These are phyloP conservation scores for Trachelus stipa DNA, from an alignment of 2,888 invertebrate genomes.

Conservation along the genomic window DNA sequence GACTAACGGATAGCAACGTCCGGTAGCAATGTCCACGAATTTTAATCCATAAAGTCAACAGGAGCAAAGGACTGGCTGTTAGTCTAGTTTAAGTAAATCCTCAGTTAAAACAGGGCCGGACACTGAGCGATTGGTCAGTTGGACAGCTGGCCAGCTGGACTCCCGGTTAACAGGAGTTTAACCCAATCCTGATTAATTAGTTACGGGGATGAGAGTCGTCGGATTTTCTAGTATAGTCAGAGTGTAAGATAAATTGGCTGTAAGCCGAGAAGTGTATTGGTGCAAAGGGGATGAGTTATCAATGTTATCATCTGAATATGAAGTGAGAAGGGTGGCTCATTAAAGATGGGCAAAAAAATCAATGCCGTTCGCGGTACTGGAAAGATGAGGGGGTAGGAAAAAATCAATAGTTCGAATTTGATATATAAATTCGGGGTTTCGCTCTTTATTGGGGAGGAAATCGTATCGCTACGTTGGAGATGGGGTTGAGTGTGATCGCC, in stretches of 20 bases:
- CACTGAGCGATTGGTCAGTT: slow-evolving; percentile 57
- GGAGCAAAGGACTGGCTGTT: slow-evolving; percentile 41
- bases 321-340: slow-evolving; percentile 13
- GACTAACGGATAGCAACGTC: no score
- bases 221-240: neutral
- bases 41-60: slow-evolving; percentile 50
- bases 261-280: neutral
- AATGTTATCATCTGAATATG: no score
- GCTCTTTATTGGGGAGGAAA: slow-evolving; percentile 32
- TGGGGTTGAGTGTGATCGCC: slow-evolving; percentile 59
- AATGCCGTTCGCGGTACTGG: slow-evolving; percentile 24
- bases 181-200: slow-evolving; percentile 33
- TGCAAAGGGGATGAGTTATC: no score
- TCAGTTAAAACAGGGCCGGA: slow-evolving; percentile 57
- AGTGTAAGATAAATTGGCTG: neutral
- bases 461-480: slow-evolving; percentile 36
- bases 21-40: neutral
- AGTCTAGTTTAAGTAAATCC: slow-evolving; percentile 38
- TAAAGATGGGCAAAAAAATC: slow-evolving; percentile 53
- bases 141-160: slow-evolving; percentile 47
- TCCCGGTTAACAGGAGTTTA: slow-evolving; percentile 47
- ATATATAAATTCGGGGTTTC: slow-evolving; percentile 59
- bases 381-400: slow-evolving; percentile 10
- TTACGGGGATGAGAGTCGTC: neutral
- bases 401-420: slow-evolving; percentile 64